A percentile compares a stretch with the other conserved stretches of the same genome.
phyloP scores from a whole-genome alignment of 2,113 vertebrate genomes.

The Vulpes ferrilata region DNA sequence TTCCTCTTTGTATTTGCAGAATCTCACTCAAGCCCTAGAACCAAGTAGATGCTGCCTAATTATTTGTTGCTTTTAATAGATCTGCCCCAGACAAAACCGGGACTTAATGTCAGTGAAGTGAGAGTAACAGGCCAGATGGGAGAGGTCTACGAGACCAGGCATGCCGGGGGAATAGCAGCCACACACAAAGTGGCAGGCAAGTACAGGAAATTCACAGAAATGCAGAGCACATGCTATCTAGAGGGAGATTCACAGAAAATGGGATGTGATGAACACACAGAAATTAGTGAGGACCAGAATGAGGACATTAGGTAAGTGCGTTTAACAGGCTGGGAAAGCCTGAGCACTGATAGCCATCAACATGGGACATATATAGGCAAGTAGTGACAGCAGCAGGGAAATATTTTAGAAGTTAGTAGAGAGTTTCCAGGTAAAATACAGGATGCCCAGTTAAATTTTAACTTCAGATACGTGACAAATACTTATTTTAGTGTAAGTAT shows the following conservation, averaged over 20 bases:
- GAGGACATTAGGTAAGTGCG: not conserved
- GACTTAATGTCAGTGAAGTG: not conserved
- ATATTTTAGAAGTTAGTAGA: not conserved
- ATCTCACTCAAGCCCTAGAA: not conserved
- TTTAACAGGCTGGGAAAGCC: not conserved
- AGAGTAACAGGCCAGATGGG: not conserved
- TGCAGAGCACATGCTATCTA: not conserved
- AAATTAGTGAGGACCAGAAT: not conserved
- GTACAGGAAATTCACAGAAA: not conserved
- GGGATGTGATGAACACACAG: not conserved
- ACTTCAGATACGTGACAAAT: not conserved
- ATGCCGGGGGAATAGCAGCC: not conserved
- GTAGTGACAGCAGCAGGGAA: too few relatives aligned
- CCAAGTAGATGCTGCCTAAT: not conserved
- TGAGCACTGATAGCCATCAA: not conserved
- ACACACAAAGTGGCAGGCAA: not conserved
- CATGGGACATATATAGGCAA: not conserved
- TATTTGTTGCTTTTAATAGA: slow-evolving; percentile 54
- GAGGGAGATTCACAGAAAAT: not conserved
- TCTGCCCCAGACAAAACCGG: not conserved
- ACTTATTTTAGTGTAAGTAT: not conserved
- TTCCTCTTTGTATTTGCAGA: not conserved
- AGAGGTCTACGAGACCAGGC: not conserved
- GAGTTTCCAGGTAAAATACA: not conserved
- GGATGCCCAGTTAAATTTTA: not conserved